phyloP scores from a whole-genome alignment of 2,113 vertebrate genomes.

The Callionymus lyra region DNA sequence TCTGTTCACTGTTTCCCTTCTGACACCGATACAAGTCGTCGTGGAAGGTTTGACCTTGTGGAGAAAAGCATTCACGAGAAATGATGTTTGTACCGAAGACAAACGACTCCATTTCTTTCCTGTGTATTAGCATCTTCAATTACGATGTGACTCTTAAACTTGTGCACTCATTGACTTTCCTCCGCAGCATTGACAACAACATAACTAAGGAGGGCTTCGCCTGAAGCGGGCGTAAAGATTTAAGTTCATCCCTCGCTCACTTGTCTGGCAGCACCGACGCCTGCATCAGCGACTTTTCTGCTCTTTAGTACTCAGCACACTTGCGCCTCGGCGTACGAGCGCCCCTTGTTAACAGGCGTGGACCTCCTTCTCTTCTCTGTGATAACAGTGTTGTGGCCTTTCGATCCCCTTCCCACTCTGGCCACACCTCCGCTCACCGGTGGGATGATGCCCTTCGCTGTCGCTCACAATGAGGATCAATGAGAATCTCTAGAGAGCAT shows the following conservation, averaged over 20 bases:
- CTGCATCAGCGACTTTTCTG: background rate
- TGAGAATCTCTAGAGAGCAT: no score
- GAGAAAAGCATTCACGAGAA: no score
- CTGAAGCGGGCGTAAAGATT: constrained; percentile 10
- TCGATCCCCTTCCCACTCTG: constrained; percentile 1
- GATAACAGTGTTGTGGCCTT: constrained; percentile 13
- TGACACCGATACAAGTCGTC: no score
- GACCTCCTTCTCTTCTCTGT: constrained; percentile 9
- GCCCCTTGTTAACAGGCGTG: constrained; percentile 7
- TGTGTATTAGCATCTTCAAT: background rate
- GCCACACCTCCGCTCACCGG: constrained; percentile 1
- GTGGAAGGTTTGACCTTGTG: no score
- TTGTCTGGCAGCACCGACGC: no score
- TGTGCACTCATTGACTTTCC: constrained; percentile 3
- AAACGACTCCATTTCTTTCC: no score
- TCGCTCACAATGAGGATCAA: no score
- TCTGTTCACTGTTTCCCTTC: no score
- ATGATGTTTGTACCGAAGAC: no score
- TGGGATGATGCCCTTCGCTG: background rate
- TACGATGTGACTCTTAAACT: constrained; percentile 4
- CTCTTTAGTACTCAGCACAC: constrained; percentile 7
- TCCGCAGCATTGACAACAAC: constrained; percentile 2
- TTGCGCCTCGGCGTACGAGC: constrained; percentile 5
- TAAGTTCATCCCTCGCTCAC: background rate
- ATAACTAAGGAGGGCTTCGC: constrained; percentile 4